Evolutionary conservation across 2,888 invertebrate species (phyloP), one percentile per base, ranked within the genome.

Genomic region (Cryptocephalus primarius): DNA sequence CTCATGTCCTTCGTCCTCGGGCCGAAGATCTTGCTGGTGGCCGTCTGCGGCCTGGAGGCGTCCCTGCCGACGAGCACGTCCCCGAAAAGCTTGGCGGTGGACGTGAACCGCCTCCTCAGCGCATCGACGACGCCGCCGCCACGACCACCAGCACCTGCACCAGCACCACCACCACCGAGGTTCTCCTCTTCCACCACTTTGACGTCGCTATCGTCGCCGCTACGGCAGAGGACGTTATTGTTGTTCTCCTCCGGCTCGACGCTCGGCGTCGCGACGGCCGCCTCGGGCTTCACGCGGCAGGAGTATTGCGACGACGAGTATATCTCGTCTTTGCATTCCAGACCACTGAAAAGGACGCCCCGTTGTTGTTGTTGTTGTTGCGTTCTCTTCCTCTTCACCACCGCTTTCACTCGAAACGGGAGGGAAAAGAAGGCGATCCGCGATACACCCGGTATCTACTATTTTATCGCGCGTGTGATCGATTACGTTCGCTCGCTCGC

Each of bases 1-100:
- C 86, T 91, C 92, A 94, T 93, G 73, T 92, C 92, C 79, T 89
- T 81, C 59, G 88, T 85, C 70, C 85, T 79, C 57, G 85, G 86
- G 54, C 82, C 83, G 69, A 89, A 88, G 65, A 88, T 83, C 58
- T 80, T 81, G 63, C 80, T 78, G 51, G 86, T 84, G 55, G 84
- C 80, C 46, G 83, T 81, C 66, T 79, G 79, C 14, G 84, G 83
- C 49, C 65, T 56, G 36, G 60, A 49, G 9, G 31, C 42, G n/a
- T 8, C 40, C 12, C 13, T 40, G 11, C 31, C 40, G 22, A 6
- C 22, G 22, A 22, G 22, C 22, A 22, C 22, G 43, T 46, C 32
- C 34, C 50, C 50, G 58, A 72, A 69, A 34, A 70, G 56, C 48
- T 70, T 67, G 8, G 68, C 65, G 48, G 48, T 44, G 47, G 41